Conservation (phyloP, 2,113 vertebrate genomes). For the Neomonachus schauinslandi region DNA sequence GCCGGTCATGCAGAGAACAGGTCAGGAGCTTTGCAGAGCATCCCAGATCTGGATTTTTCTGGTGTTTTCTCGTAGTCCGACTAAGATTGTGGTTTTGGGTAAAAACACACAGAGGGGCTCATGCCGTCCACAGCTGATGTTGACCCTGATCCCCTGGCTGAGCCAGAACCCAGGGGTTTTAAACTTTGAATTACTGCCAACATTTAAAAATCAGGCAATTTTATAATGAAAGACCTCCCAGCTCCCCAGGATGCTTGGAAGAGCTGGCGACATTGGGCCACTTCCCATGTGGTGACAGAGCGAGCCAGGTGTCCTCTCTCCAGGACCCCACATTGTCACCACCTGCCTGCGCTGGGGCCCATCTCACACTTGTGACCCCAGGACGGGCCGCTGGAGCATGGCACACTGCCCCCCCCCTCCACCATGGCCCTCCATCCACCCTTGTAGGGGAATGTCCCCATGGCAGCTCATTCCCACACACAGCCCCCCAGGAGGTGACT, state of each 20-base stretch:
- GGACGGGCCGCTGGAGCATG: neutral
- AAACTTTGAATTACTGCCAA: neutral
- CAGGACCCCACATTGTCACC: neutral
- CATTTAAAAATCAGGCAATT: neutral
- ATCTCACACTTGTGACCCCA: neutral
- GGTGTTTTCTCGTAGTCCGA: neutral
- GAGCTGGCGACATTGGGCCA: neutral
- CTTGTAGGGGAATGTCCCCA: accelerated
- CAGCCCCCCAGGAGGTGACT: neutral
- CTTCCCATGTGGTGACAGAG: neutral
- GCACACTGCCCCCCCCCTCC: neutral
- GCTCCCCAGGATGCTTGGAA: neutral
- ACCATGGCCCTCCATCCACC: accelerated
- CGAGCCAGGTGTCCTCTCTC: neutral
- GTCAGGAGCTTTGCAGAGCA: too few species aligned
- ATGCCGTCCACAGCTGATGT: accelerated
- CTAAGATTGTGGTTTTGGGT: neutral
- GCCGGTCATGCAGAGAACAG: neutral
- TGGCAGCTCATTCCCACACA: accelerated
- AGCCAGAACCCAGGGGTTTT: neutral
- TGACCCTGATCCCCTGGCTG: neutral
- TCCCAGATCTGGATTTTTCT: too few species aligned
- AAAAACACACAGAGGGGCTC: neutral
- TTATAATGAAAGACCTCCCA: neutral
- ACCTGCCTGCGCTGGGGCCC: neutral